A percentile compares a stretch with the other conserved stretches of the same genome.
These are phyloP conservation scores for Epirrhoe alternata DNA, from an alignment of 2,888 invertebrate genomes.

Conservation along the genomic window DNA sequence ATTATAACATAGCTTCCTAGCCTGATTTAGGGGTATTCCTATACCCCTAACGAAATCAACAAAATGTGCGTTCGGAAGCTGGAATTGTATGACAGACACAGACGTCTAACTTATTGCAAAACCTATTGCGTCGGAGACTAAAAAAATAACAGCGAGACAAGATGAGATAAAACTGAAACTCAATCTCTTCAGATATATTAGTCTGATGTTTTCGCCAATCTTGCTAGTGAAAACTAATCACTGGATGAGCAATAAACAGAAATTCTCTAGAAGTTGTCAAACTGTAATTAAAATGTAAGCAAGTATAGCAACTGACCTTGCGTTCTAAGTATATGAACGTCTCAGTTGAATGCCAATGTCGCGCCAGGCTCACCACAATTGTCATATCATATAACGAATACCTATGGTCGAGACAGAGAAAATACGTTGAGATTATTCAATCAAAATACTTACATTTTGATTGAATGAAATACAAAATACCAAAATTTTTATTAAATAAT, in stretches of 20 bases:
- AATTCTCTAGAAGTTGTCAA: conserved; percentile 39
- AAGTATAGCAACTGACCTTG: conserved; percentile 67
- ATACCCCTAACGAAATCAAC: neutral
- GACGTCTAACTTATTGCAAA: too few relatives aligned
- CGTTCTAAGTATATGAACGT: conserved; percentile 67
- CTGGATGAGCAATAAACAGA: conserved; percentile 26
- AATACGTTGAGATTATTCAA: neutral
- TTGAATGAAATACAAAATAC: neutral
- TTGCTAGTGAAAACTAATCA: conserved; percentile 13
- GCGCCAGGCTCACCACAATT: conserved; percentile 52
- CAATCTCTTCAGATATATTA: too few relatives aligned
- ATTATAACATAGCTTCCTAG: too few relatives aligned
- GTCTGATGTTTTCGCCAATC: neutral
- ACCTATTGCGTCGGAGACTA: too few relatives aligned
- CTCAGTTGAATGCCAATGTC: conserved; percentile 78
- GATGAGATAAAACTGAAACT: neutral
- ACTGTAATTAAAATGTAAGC: conserved; percentile 58
- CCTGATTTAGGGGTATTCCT: too few relatives aligned
- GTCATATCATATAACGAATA: conserved; percentile 48
- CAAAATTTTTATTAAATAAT: conserved; percentile 14
- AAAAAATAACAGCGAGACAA: neutral
- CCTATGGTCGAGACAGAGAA: conserved; percentile 43
- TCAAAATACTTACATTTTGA: too few relatives aligned
- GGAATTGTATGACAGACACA: too few relatives aligned
- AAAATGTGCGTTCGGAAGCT: too few relatives aligned